These are phyloP conservation scores for Callyntrura sp. DNA, from an alignment of 2,888 invertebrate genomes.

Conservation along the genomic window DNA sequence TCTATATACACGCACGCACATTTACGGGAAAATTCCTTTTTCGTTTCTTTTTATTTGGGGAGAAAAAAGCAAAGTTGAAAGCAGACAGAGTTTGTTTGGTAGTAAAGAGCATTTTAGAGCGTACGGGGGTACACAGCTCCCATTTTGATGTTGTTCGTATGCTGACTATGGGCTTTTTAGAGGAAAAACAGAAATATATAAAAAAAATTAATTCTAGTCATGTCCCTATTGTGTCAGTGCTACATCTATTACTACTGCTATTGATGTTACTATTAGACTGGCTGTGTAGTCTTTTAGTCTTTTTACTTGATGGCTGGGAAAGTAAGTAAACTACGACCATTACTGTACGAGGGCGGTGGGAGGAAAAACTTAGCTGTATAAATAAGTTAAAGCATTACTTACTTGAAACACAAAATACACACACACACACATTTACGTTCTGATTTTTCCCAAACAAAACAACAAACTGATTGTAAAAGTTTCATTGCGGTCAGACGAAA, in stretches of 20 bases:
- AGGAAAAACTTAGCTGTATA: constrained; percentile 45
- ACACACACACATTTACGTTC: constrained; percentile 53
- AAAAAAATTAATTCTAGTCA: constrained; percentile 59
- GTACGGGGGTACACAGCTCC: not conserved
- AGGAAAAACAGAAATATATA: not conserved
- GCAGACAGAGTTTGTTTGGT: not conserved
- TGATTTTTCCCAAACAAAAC: constrained; percentile 55
- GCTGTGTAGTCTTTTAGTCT: not conserved
- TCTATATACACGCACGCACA: constrained; percentile 61
- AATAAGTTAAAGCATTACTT: constrained; percentile 66
- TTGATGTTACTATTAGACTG: not conserved
- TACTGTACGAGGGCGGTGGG: constrained; percentile 1
- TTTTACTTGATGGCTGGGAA: constrained; percentile 22
- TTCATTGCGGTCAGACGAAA: constrained; percentile 53
- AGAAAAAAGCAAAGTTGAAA: too few species aligned
- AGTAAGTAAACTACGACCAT: constrained; percentile 49
- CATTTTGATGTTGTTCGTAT: constrained; percentile 47
- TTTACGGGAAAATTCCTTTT: constrained; percentile 48
- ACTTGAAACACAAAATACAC: constrained; percentile 21
- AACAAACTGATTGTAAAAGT: constrained; percentile 16
- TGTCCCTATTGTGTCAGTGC: constrained; percentile 43
- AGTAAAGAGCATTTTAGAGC: not conserved
- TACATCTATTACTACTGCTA: constrained; percentile 15
- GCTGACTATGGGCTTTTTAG: not conserved
- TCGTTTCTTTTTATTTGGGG: too few species aligned